phyloP scores from a whole-genome alignment of 2,888 invertebrate genomes.

The Cryptophagus acutangulus region DNA sequence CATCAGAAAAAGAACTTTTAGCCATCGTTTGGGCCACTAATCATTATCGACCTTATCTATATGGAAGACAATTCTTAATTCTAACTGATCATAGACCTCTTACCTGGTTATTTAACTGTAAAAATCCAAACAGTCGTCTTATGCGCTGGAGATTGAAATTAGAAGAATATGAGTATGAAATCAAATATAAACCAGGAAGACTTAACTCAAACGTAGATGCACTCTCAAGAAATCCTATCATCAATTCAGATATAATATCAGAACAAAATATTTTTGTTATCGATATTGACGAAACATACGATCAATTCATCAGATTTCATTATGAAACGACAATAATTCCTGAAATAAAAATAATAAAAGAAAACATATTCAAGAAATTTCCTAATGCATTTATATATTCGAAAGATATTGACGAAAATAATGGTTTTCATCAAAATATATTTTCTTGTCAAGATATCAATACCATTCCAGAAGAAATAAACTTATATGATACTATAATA shows the following conservation, averaged over 20 bases:
- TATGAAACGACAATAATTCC: slow-evolving; percentile 13
- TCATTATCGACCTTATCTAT: no score
- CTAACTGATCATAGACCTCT: background rate
- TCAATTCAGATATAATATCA: background rate
- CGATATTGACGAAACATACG: slow-evolving; percentile 7
- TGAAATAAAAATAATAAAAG: slow-evolving; percentile 13
- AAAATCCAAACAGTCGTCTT: background rate
- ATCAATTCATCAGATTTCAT: slow-evolving; percentile 17
- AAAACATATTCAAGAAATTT: slow-evolving; percentile 14
- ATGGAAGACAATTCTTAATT: no score
- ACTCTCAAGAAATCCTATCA: background rate
- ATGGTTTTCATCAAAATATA: slow-evolving; percentile 14
- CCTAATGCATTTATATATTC: slow-evolving; percentile 16
- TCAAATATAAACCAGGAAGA: background rate
- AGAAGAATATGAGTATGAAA: background rate
- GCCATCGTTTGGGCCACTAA: no score
- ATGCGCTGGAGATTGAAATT: background rate
- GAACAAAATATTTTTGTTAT: no score
- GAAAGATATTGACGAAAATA: slow-evolving; percentile 18
- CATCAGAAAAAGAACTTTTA: no score
- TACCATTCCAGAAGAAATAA: background rate
- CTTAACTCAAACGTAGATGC: background rate
- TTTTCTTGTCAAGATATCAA: slow-evolving; percentile 11
- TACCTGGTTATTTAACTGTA: background rate
- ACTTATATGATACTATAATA: background rate